phyloP scores from a whole-genome alignment of 2,888 invertebrate genomes.

The Cephalotes varians region DNA sequence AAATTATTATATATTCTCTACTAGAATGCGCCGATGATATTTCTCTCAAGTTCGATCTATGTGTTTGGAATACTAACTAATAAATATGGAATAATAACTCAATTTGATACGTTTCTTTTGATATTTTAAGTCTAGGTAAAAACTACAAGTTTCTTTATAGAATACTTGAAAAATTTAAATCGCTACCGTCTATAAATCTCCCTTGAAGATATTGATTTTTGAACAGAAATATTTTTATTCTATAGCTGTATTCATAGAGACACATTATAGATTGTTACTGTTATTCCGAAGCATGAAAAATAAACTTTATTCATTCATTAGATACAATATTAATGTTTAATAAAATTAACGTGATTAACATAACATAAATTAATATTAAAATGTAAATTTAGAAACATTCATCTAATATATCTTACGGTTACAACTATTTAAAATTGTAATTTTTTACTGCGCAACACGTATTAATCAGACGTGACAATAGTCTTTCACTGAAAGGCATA shows the following conservation, averaged over 20 bases:
- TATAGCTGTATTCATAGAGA: background rate
- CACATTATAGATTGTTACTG: background rate
- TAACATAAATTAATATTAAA: background rate
- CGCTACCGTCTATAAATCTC: constrained; percentile 9
- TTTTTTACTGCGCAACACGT: background rate
- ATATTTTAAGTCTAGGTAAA: constrained; percentile 6
- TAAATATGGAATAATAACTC: too few species aligned
- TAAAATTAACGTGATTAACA: background rate
- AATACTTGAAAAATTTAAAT: constrained; percentile 26
- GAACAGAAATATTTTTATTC: background rate
- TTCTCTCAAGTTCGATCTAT: constrained; percentile 41
- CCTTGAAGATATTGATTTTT: background rate
- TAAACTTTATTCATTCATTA: background rate
- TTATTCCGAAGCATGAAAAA: background rate
- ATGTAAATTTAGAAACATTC: background rate
- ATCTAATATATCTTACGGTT: background rate
- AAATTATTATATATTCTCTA: constrained; percentile 38
- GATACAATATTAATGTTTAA: background rate
- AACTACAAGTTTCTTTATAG: background rate
- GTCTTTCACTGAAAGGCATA: constrained; percentile 22
- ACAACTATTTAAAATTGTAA: background rate
- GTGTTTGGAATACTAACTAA: constrained; percentile 53
- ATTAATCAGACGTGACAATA: background rate
- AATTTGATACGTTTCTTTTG: constrained; percentile 19
- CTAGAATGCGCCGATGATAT: constrained; percentile 26